Evolutionary conservation across 1,140 invertebrate genomes (phyloP).

Genomic region (Sinonovacula constricta): DNA sequence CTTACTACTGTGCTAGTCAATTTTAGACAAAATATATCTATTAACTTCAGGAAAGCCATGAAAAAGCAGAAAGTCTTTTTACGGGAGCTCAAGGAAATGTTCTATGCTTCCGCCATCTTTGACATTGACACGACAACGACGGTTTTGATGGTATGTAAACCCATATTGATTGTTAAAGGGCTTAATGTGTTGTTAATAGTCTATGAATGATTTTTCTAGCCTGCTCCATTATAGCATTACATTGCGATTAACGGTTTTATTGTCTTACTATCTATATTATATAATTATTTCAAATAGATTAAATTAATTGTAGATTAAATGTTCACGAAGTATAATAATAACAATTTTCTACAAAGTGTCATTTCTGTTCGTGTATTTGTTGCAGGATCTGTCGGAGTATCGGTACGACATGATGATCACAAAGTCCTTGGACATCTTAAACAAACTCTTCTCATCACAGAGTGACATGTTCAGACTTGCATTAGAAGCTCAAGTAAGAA

Average conservation of each 20-base stretch:
- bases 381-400: slow-evolving; percentile 75
- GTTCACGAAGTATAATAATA: too few species aligned
- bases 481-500: slow-evolving; percentile 72
- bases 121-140: slow-evolving; percentile 72
- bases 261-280: too few species aligned
- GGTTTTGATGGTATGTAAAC: slow-evolving; percentile 69
- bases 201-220: too few species aligned
- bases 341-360: too few species aligned
- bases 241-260: too few species aligned
- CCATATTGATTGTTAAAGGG: neutral
- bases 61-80: slow-evolving; percentile 72
- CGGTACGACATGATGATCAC: slow-evolving; percentile 76
- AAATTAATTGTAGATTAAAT: too few species aligned
- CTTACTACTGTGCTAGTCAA: too few species aligned
- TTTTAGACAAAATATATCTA: too few species aligned
- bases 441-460: slow-evolving; percentile 76
- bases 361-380: too few species aligned
- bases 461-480: slow-evolving; percentile 76
- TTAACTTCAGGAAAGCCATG: slow-evolving; percentile 68
- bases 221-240: too few species aligned
- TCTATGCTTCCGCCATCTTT: slow-evolving; percentile 70
- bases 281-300: too few species aligned
- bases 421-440: slow-evolving; percentile 73
- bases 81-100: slow-evolving; percentile 74
- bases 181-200: too few species aligned